These are phyloP conservation scores for Nasonovia ribisnigri DNA, from an alignment of 2,888 invertebrate genomes.

Conservation along the genomic window DNA sequence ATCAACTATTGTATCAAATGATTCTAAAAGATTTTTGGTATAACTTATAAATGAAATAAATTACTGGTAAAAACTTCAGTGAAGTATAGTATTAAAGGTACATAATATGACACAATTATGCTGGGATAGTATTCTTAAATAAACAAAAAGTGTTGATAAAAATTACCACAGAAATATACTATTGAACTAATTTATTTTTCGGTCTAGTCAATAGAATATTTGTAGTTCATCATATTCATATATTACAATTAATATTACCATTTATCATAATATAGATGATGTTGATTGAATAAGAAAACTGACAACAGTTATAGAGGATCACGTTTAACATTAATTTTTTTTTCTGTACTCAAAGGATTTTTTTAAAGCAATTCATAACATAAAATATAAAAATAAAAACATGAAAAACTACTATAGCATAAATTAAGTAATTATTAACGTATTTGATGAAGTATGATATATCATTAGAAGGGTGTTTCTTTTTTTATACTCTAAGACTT, in stretches of 20 bases:
- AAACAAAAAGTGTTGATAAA: neutral
- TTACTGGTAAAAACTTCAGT: neutral
- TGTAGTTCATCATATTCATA: neutral
- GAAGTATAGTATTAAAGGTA: neutral
- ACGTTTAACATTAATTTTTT: neutral
- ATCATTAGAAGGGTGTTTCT: neutral
- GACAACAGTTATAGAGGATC: neutral
- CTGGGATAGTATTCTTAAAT: neutral
- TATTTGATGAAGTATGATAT: neutral
- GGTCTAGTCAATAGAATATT: neutral
- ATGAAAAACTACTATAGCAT: neutral
- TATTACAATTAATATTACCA: neutral
- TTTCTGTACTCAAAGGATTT: neutral
- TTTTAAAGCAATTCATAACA: neutral
- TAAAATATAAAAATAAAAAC: too few relatives aligned
- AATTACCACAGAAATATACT: neutral
- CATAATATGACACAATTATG: neutral
- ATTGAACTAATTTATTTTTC: neutral
- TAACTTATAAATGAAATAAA: neutral
- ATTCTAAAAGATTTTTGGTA: neutral
- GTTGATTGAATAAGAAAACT: neutral
- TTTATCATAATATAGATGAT: neutral
- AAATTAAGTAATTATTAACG: neutral
- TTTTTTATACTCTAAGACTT: neutral
- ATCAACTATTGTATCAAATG: neutral